Percentiles rank a stretch among this genome's conserved stretches.
These are phyloP conservation scores for Dicentrarchus labrax DNA, from an alignment of 2,113 vertebrate genomes.

Conservation along the genomic window DNA sequence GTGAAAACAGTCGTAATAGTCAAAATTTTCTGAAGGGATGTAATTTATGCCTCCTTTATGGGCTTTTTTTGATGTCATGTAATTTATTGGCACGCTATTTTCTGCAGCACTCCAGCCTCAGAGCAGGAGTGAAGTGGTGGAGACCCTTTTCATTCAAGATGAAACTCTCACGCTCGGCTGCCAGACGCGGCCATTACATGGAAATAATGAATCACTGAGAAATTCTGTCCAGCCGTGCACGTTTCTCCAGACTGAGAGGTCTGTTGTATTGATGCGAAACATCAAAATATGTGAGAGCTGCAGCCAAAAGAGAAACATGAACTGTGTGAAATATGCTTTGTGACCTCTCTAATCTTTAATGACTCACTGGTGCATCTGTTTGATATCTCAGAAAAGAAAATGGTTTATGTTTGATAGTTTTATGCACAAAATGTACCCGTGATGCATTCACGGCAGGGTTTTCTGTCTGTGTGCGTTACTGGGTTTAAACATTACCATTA, in stretches of 20 bases:
- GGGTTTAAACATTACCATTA: conserved; percentile 67
- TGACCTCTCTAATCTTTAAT: conserved; percentile 33
- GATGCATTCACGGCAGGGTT: background rate
- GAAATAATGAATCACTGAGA: conserved; percentile 78
- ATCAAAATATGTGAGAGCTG: conserved; percentile 59
- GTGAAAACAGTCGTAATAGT: conserved; percentile 81
- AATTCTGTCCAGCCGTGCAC: conserved; percentile 56
- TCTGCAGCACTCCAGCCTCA: conserved; percentile 53
- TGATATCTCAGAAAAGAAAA: conserved; percentile 14
- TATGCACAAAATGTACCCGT: background rate
- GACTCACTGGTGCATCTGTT: conserved; percentile 48
- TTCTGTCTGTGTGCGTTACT: conserved; percentile 16
- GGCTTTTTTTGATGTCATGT: conserved; percentile 81
- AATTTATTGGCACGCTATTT: conserved; percentile 79
- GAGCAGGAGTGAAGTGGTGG: conserved; percentile 62
- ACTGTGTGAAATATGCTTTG: conserved; percentile 50
- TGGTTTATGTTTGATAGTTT: background rate
- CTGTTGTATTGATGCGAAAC: conserved; percentile 56
- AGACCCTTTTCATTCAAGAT: conserved; percentile 79
- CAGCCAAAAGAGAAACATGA: conserved; percentile 60
- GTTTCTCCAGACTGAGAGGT: conserved; percentile 58
- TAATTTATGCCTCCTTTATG: conserved; percentile 84
- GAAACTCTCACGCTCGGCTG: conserved; percentile 77
- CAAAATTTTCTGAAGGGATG: conserved; percentile 80
- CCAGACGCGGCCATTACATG: conserved; percentile 78